Percentiles rank a stretch among this genome's conserved stretches.
phyloP scores from a whole-genome alignment of 2,888 invertebrate genomes.

The Dynastes tityus region DNA sequence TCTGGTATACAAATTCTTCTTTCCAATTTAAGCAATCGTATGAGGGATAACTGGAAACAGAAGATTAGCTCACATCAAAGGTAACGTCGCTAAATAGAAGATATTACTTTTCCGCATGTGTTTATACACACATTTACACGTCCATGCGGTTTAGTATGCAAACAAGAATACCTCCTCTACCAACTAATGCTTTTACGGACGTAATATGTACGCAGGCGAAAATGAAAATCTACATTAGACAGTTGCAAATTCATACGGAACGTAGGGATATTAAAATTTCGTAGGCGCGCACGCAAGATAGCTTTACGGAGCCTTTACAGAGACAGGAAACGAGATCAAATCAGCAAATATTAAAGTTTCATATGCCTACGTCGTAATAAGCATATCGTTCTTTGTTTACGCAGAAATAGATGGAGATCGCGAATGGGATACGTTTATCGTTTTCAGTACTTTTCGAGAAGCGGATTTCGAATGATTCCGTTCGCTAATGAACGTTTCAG shows the following conservation, averaged over 20 bases:
- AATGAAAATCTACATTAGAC: constrained; percentile 12
- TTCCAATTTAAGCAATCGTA: no score
- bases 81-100: not conserved
- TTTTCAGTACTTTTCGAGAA: not conserved
- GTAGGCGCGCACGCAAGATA: no score
- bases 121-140: constrained; percentile 7
- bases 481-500: no score
- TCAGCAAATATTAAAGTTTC: constrained; percentile 2
- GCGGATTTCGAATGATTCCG: not conserved
- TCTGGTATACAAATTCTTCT: no score
- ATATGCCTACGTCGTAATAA: not conserved
- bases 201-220: not conserved
- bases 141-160: not conserved
- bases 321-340: not conserved
- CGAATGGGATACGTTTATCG: not conserved
- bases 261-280: not conserved
- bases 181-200: not conserved
- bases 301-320: not conserved
- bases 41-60: not conserved
- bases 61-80: not conserved
- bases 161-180: not conserved
- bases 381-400: not conserved
- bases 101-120: constrained; percentile 4
- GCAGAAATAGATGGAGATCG: not conserved
- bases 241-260: not conserved